Evolutionary conservation across 2,888 invertebrate species (phyloP).

Genomic region (Hirtodrosophila cameraria): DNA sequence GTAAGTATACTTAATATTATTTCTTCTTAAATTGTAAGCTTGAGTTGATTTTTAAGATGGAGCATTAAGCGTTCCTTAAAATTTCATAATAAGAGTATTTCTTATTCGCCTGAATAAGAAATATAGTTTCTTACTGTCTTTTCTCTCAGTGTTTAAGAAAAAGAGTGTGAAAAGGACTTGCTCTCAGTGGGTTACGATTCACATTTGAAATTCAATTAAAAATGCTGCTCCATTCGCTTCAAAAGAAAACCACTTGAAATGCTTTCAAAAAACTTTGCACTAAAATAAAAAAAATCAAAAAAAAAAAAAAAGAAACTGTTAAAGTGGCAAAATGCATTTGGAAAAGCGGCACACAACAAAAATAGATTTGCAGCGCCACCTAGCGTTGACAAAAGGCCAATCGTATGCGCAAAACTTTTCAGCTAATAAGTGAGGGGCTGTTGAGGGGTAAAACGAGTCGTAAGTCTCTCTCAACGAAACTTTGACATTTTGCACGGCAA

Average conservation of each 20-base stretch:
- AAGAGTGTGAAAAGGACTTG: neutral
- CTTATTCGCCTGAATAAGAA: too few species aligned
- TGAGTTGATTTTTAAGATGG: too few species aligned
- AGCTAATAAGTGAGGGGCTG: conserved; percentile 57
- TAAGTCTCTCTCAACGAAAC: conserved; percentile 36
- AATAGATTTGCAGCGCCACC: conserved; percentile 53
- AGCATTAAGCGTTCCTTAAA: too few species aligned
- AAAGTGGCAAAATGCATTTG: conserved; percentile 13
- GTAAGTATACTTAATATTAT: too few species aligned
- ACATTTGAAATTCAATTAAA: conserved; percentile 73
- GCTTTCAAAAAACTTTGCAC: conserved; percentile 53
- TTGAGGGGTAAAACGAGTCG: neutral
- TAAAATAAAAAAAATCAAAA: conserved; percentile 4
- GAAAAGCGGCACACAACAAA: conserved; percentile 50
- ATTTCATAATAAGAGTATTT: too few species aligned
- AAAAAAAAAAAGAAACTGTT: conserved; percentile 25
- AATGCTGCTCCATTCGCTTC: conserved; percentile 21
- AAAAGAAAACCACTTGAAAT: conserved; percentile 45
- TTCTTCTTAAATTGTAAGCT: too few species aligned
- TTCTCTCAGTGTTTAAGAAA: conserved; percentile 61
- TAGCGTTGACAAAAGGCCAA: conserved; percentile 57
- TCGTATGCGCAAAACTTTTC: conserved; percentile 64
- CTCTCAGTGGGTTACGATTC: conserved; percentile 40
- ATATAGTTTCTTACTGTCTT: too few species aligned
- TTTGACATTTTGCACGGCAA: conserved; percentile 48